phyloP scores from a whole-genome alignment of 2,888 invertebrate species.

The Rambutsinella grinnellia region DNA sequence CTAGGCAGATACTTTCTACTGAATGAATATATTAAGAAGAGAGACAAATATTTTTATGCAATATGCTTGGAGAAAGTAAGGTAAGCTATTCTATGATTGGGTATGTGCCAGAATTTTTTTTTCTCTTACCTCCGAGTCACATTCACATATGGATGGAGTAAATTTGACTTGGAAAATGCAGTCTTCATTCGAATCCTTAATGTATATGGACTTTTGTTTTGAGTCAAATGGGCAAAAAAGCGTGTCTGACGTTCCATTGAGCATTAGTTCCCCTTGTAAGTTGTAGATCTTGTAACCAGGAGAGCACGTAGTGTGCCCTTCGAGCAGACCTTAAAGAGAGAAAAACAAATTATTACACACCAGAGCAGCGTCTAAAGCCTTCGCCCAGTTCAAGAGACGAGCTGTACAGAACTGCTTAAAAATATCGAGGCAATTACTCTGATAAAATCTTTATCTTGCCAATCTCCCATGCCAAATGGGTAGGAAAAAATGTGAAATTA shows the following conservation, averaged over 20 bases:
- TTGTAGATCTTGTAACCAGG: constrained; percentile 65
- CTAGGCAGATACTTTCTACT: no score
- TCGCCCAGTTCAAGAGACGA: no score
- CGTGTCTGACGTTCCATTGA: constrained; percentile 64
- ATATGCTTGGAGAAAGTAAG: background rate
- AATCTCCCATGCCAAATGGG: no score
- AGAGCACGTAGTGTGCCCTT: constrained; percentile 62
- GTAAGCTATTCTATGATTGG: no score
- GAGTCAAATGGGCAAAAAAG: constrained; percentile 66
- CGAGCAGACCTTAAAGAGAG: constrained; percentile 29
- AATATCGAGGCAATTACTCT: no score
- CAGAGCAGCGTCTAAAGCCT: no score
- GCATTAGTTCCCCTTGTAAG: constrained; percentile 63
- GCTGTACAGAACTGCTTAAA: no score
- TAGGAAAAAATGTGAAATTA: constrained; percentile 2
- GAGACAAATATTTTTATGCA: constrained; percentile 31
- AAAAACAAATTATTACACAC: background rate
- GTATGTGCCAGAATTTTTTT: constrained; percentile 26
- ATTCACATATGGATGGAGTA: constrained; percentile 66
- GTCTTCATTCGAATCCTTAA: constrained; percentile 66
- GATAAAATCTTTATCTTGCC: constrained; percentile 38
- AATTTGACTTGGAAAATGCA: constrained; percentile 66
- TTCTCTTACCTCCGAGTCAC: constrained; percentile 64
- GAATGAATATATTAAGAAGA: constrained; percentile 16
- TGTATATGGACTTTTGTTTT: constrained; percentile 63